Percentiles rank a stretch among this genome's conserved stretches.
Evolutionary conservation across 2,797 vertebrate genomes (phyloP).

Genomic region (Prionace glauca): DNA sequence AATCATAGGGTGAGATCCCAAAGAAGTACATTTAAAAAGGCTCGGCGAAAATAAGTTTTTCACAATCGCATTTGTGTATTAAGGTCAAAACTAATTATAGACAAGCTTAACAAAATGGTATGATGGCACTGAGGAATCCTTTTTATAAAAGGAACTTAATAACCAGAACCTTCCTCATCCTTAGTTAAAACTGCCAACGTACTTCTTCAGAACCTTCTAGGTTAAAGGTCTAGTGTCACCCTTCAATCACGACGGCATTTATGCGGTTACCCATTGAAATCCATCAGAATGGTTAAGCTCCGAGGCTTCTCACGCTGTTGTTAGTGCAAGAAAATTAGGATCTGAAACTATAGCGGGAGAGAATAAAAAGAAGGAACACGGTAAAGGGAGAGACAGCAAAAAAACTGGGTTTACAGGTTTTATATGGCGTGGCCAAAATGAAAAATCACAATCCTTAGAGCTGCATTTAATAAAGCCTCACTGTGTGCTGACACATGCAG

Average conservation of each 20-base stretch:
- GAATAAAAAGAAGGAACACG: not conserved
- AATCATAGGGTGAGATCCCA: not conserved
- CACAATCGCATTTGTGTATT: not conserved
- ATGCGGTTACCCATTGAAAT: not conserved
- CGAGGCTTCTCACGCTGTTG: not conserved
- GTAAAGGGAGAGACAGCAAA: not conserved
- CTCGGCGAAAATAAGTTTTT: not conserved
- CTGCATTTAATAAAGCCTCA: not conserved
- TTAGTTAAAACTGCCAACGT: not conserved
- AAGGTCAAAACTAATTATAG: not conserved
- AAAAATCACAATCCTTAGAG: not conserved
- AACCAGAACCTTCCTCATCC: not conserved
- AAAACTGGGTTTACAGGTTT: not conserved
- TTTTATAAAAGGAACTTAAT: not conserved
- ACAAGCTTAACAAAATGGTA: not conserved
- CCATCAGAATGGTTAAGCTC: not conserved
- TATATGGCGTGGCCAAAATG: not conserved
- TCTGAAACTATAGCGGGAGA: not conserved
- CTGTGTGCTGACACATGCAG: not conserved
- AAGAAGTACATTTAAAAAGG: not conserved
- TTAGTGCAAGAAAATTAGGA: not conserved
- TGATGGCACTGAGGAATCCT: not conserved
- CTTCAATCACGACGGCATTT: slow-evolving; percentile 5
- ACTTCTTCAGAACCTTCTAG: not conserved
- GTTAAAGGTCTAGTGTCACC: not conserved